Conservation (phyloP, 2,888 invertebrate species). For the Aspidiotus rigidus region DNA sequence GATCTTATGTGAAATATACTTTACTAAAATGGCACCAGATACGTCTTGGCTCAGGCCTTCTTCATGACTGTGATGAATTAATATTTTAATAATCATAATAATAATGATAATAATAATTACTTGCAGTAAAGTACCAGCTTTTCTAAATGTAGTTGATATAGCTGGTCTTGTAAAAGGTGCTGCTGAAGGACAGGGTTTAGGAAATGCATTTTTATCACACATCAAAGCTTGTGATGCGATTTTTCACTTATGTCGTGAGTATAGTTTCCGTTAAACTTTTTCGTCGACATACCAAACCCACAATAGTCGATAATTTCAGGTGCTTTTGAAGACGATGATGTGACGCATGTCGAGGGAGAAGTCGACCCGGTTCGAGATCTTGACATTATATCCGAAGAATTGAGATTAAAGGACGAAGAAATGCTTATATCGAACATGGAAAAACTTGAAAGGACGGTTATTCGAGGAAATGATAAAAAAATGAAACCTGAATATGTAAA, state of each 20-base stretch:
- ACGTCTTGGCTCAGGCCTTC: too few relatives aligned
- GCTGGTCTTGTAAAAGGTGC: conserved; percentile 98
- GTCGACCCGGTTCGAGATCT: conserved; percentile 94
- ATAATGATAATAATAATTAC: not conserved
- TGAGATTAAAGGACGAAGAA: conserved; percentile 89
- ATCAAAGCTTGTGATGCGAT: conserved; percentile 98
- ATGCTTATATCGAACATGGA: conserved; percentile 72
- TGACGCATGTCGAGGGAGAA: conserved; percentile 97
- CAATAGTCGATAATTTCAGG: conserved; percentile 50
- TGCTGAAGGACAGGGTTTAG: conserved; percentile 93
- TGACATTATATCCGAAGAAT: conserved; percentile 91
- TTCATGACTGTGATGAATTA: not conserved
- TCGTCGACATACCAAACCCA: not conserved
- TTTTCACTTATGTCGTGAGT: conserved; percentile 92
- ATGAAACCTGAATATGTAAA: conserved; percentile 89
- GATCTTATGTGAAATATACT: too few relatives aligned
- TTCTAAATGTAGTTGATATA: conserved; percentile 94
- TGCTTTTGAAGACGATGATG: conserved; percentile 94
- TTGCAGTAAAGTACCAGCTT: conserved; percentile 95
- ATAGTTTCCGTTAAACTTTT: not conserved
- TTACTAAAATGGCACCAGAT: too few relatives aligned
- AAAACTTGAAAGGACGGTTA: conserved; percentile 72
- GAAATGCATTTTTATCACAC: conserved; percentile 97
- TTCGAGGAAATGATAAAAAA: conserved; percentile 85
- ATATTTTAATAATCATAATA: not conserved